phyloP scores from a whole-genome alignment of 2,888 invertebrate species.

The Tenthredo distinguenda region DNA sequence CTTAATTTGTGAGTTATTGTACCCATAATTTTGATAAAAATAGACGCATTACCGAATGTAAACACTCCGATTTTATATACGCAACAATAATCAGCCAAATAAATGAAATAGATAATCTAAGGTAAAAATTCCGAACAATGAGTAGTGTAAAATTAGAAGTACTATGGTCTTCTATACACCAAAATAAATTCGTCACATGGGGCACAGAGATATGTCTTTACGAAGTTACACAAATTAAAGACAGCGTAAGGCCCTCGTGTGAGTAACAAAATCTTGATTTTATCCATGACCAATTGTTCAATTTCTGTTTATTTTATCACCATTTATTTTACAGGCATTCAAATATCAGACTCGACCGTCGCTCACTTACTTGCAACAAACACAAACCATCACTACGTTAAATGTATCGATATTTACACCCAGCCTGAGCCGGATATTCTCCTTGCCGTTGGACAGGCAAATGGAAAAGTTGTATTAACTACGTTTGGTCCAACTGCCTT shows the following conservation, averaged over 20 bases:
- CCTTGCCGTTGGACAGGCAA: constrained; percentile 92
- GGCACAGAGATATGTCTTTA: constrained; percentile 94
- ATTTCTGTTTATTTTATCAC: constrained; percentile 22
- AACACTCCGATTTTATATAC: background rate
- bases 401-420: constrained; percentile 93
- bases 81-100: background rate
- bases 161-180: constrained; percentile 91
- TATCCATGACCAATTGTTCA: constrained; percentile 55
- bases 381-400: constrained; percentile 88
- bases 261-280: constrained; percentile 60
- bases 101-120: background rate
- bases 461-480: constrained; percentile 91
- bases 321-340: constrained; percentile 80
- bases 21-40: background rate
- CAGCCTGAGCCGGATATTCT: constrained; percentile 88
- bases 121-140: constrained; percentile 74
- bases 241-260: constrained; percentile 79
- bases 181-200: constrained; percentile 93
- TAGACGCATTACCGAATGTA: background rate
- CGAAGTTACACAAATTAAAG: constrained; percentile 85
- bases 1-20: background rate
- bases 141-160: constrained; percentile 86
- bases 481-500: constrained; percentile 86
- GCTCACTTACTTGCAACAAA: constrained; percentile 88
- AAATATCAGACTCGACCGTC: constrained; percentile 85